A percentile compares a stretch with the other conserved stretches of the same genome.
Conservation (phyloP, 1,140 invertebrate genomes). For the Atopsyche davidsoni region DNA sequence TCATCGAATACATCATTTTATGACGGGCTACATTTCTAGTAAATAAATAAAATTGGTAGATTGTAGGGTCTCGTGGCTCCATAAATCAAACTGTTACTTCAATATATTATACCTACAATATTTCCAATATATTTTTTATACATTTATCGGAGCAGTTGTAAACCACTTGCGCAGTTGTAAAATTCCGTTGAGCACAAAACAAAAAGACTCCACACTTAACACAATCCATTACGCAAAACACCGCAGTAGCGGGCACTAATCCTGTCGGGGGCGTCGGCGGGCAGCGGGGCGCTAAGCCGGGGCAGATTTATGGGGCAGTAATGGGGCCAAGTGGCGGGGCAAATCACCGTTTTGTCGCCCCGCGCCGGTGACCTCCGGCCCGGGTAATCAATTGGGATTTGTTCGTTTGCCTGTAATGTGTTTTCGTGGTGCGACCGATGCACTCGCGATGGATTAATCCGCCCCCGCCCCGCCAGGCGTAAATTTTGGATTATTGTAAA, state of each 20-base stretch:
- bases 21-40: too few species aligned
- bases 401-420: conserved; percentile 10
- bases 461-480: too few species aligned
- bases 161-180: neutral
- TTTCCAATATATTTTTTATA: too few species aligned
- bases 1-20: too few species aligned
- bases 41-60: too few species aligned
- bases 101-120: too few species aligned
- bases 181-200: too few species aligned
- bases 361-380: conserved; percentile 12
- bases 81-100: too few species aligned
- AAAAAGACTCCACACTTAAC: too few species aligned
- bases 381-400: conserved; percentile 19
- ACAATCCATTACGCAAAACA: neutral
- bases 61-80: too few species aligned
- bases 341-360: conserved; percentile 25
- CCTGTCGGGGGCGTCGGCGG: conserved; percentile 5
- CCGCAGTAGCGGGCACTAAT: conserved; percentile 4
- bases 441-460: too few species aligned
- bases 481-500: too few species aligned
- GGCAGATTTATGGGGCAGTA: conserved; percentile 27
- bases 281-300: neutral
- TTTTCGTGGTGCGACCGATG: conserved; percentile 8
- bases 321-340: conserved; percentile 27
- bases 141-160: conserved; percentile 6